A percentile compares a stretch with the other conserved stretches of the same genome.
Evolutionary conservation across 2,113 vertebrate species (phyloP).

Genomic region (Tupaia tana): DNA sequence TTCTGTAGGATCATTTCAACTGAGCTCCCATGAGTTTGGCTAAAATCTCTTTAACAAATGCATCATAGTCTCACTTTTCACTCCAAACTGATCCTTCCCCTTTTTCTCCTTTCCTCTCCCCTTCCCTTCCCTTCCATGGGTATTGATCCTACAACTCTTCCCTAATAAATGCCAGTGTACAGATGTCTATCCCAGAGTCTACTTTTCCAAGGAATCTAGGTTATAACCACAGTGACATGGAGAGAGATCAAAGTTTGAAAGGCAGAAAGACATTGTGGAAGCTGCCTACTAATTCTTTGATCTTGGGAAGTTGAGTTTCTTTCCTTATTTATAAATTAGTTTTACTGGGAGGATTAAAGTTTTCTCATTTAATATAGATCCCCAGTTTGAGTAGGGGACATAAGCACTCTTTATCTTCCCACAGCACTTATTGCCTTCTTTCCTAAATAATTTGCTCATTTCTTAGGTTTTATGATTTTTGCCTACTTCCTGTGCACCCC

Average conservation of each 20-base stretch:
- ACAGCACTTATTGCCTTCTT: background rate
- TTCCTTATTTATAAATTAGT: background rate
- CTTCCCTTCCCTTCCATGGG: background rate
- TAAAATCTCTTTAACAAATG: background rate
- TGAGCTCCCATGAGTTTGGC: background rate
- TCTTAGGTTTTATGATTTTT: background rate
- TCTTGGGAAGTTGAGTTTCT: background rate
- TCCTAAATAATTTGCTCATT: background rate
- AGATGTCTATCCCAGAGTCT: background rate
- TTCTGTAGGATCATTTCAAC: background rate
- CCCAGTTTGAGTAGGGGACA: background rate
- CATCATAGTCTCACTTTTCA: background rate
- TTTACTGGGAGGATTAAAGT: conserved; percentile 13
- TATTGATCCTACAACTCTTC: background rate
- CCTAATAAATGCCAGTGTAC: background rate
- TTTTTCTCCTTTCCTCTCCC: background rate
- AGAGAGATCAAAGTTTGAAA: background rate
- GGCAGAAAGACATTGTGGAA: background rate
- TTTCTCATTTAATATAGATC: background rate
- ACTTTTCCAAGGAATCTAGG: background rate
- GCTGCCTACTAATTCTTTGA: background rate
- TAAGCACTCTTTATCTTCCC: background rate
- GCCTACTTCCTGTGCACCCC: background rate
- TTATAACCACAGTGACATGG: background rate
- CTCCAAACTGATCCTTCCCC: background rate